phyloP scores from a whole-genome alignment of 35 echinoderm and acorn worm genomes.

The Hemicentrotus pulcherrimus region DNA sequence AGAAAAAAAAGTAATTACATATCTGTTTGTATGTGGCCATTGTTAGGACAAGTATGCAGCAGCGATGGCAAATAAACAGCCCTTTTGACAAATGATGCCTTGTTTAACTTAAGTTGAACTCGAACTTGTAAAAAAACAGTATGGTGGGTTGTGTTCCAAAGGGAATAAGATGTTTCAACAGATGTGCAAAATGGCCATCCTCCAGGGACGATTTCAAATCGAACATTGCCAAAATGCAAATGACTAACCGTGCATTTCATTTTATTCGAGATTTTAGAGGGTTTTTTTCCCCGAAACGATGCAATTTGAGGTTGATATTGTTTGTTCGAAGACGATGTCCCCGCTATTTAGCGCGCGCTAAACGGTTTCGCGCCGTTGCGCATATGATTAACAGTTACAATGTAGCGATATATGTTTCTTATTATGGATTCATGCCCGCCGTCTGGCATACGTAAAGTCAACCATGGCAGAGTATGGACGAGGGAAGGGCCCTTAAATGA shows the following conservation, averaged over 20 bases:
- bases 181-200: slow-evolving; percentile 1
- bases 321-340: slow-evolving; percentile 18
- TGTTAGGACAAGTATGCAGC: neutral
- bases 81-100: neutral
- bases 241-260: neutral
- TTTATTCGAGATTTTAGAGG: neutral
- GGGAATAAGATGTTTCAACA: neutral
- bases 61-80: neutral
- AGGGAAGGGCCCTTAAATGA: neutral
- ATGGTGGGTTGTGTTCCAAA: neutral
- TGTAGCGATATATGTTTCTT: slow-evolving; percentile 26
- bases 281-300: neutral
- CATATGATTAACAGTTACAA: slow-evolving; percentile 31
- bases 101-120: neutral
- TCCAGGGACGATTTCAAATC: neutral
- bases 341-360: slow-evolving; percentile 26
- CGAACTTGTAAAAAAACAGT: neutral
- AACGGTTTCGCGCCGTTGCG: slow-evolving; percentile 37
- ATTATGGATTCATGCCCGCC: neutral
- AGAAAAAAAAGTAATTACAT: neutral
- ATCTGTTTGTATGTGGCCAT: slow-evolving; percentile 10
- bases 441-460: neutral
- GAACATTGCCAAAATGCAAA: neutral
- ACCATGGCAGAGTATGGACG: neutral
- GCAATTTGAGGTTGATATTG: slow-evolving; percentile 2